Evolutionary conservation across 2,888 invertebrate genomes (phyloP).

Genomic region (Drosophila vallismaia): DNA sequence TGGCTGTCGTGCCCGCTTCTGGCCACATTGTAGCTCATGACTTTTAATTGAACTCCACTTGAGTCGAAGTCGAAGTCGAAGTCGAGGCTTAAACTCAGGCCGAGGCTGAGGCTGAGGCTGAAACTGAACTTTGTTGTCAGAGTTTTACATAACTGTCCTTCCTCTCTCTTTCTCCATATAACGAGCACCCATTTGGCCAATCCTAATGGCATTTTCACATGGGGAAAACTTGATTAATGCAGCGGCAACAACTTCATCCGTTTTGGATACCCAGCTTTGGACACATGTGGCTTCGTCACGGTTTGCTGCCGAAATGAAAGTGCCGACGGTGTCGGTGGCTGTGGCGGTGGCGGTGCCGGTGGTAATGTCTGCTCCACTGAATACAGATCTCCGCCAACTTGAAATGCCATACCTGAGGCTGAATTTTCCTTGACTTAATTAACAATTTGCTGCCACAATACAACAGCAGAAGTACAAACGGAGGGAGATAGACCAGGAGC

Average conservation of each 20-base stretch:
- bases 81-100: background rate
- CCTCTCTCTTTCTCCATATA: background rate
- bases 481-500: background rate
- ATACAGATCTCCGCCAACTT: slow-evolving; percentile 23
- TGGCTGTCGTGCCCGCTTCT: slow-evolving; percentile 37
- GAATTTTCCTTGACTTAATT: slow-evolving; percentile 60
- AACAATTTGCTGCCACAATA: slow-evolving; percentile 57
- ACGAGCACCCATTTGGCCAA: slow-evolving; percentile 8
- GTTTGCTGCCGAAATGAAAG: slow-evolving; percentile 75
- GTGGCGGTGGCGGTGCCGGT: slow-evolving; percentile 42
- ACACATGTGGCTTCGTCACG: slow-evolving; percentile 66
- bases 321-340: slow-evolving; percentile 48
- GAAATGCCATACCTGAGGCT: slow-evolving; percentile 32
- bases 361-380: slow-evolving; percentile 29
- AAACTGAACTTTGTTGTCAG: slow-evolving; percentile 50
- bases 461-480: background rate
- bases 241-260: slow-evolving; percentile 63
- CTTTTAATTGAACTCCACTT: slow-evolving; percentile 58
- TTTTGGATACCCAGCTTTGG: slow-evolving; percentile 31
- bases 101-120: background rate
- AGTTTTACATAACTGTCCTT: slow-evolving; percentile 51
- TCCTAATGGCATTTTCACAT: slow-evolving; percentile 47
- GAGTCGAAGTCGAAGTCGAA: background rate
- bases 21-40: slow-evolving; percentile 49
- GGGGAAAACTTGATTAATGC: slow-evolving; percentile 58